These are phyloP conservation scores for Tipula helvola DNA, from an alignment of 2,888 invertebrate genomes.

Conservation along the genomic window DNA sequence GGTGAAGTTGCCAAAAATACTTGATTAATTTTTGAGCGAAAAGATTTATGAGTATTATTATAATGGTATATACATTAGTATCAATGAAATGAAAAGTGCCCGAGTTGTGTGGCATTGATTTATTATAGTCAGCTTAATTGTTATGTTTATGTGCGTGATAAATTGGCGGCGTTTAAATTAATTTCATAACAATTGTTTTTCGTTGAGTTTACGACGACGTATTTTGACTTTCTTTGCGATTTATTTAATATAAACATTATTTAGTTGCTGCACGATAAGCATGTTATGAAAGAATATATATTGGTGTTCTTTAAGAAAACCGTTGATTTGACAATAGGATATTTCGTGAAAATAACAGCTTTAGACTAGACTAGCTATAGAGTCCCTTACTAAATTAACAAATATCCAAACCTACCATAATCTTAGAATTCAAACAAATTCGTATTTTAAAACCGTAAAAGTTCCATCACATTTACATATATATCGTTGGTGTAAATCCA, in stretches of 20 bases:
- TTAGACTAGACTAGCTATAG: no score
- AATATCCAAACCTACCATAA: no score
- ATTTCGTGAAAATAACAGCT: no score
- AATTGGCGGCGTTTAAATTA: background rate
- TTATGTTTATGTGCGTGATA: background rate
- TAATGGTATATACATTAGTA: background rate
- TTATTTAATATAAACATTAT: background rate
- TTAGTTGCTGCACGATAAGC: no score
- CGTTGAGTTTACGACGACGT: background rate
- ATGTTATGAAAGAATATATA: no score
- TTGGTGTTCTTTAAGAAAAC: no score
- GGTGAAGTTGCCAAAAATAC: background rate
- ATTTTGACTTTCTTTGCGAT: background rate
- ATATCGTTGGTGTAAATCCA: no score
- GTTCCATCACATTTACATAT: no score
- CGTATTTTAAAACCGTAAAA: no score
- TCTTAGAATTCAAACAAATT: no score
- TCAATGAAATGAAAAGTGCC: background rate
- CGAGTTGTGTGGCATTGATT: background rate
- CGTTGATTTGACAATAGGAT: no score
- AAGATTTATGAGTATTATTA: background rate
- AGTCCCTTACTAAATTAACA: no score
- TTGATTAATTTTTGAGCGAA: background rate
- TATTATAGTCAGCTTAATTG: background rate
- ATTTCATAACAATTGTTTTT: background rate